Percentiles rank a stretch among this genome's conserved stretches.
phyloP scores from a whole-genome alignment of 2,888 invertebrate genomes.

The Tenthredo mesomela region DNA sequence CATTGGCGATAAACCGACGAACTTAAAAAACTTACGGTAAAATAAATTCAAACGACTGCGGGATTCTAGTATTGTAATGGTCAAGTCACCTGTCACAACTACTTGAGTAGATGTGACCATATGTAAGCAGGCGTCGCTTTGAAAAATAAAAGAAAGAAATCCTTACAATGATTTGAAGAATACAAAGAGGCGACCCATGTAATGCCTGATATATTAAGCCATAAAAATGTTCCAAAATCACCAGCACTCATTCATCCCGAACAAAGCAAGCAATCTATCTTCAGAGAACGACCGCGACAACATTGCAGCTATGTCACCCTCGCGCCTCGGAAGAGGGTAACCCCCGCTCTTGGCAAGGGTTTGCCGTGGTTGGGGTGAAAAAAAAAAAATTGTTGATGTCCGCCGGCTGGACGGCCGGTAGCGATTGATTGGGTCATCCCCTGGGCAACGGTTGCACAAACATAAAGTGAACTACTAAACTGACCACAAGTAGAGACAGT shows the following conservation, averaged over 20 bases:
- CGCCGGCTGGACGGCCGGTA: constrained; percentile 52
- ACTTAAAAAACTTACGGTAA: background rate
- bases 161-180: background rate
- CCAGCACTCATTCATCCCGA: background rate
- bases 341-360: constrained; percentile 5
- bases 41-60: background rate
- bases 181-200: background rate
- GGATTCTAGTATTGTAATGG: background rate
- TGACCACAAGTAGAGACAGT: constrained; percentile 47
- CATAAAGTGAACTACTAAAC: constrained; percentile 63
- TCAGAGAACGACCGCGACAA: constrained; percentile 24
- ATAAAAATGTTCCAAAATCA: constrained; percentile 2
- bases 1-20: background rate
- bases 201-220: background rate
- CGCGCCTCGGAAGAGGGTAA: constrained; percentile 12
- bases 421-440: constrained; percentile 75
- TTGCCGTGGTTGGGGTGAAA: constrained; percentile 1
- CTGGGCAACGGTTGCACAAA: constrained; percentile 75
- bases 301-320: background rate
- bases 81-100: background rate
- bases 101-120: background rate
- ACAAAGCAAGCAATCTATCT: background rate
- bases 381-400: constrained; percentile 46
- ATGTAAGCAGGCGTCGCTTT: background rate
- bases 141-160: background rate